Base-by-base conservation (phyloP, 2,113 vertebrate genomes). In the Gambusia holbrooki region DNA sequence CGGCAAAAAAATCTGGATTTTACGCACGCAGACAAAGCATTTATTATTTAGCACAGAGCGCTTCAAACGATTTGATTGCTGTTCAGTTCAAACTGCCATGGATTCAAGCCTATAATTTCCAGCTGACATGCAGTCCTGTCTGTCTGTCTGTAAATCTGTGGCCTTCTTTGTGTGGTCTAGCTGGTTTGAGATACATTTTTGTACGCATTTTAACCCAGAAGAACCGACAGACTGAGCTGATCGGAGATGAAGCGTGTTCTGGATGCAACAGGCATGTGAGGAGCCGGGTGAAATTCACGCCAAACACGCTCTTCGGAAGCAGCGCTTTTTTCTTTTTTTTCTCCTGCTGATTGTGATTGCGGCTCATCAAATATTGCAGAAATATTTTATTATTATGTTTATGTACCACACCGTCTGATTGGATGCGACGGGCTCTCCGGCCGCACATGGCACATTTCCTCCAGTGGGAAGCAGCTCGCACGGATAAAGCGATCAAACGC, bases 181-280 rank as follows among this genome's bases (percentile, higher is more conserved):
- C 19, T 5, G 42, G 19, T 65, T 3, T 48, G 66, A 58, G 42
- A 12, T 6, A 28, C 30, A 2, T 75, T 82, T 65, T 76, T 45
- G 11, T 11, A 66, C 40, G 65, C 62, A 25, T 40, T 22, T 28
- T 58, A 48, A 19, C 45, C 17, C 17, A 30, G 2, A 10, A 12
- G 13, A 13, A 71, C 33, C n/a, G 69, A 29, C 14, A 30, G 62
- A 28, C 69, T 62, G 69, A 60, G 19, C 33, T 8, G 17, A 45
- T 51, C 25, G 62, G 1, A 51, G 64, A 35, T 62, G 0, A 17
- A 71, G 60, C 32, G 13, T 6, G 5, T 14, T 6, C 61, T 29
- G 61, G 48, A 72, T 30, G 71, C 83, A 85, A 86, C 86, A 87
- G 83, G 83, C 81, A 37, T 32, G 22, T 17, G 29, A n/a, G 30